These are phyloP conservation scores for Hycleus cichorii DNA, from an alignment of 1,140 invertebrate genomes.

Conservation along the genomic window DNA sequence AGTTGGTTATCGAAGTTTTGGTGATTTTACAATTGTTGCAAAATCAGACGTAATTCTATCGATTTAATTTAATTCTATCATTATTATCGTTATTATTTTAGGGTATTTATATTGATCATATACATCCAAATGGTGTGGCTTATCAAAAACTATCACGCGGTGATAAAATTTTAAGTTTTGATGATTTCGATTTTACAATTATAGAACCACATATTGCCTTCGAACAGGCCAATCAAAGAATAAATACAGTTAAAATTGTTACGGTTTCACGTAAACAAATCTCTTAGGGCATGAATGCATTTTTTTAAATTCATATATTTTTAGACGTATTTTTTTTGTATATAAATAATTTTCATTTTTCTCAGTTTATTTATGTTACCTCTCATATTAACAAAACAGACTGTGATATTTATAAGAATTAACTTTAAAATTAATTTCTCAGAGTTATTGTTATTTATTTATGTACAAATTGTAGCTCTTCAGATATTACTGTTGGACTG, in stretches of 20 bases:
- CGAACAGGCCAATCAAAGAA: conserved; percentile 29
- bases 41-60: conserved; percentile 27
- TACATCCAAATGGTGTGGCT: conserved; percentile 33
- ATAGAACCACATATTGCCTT: conserved; percentile 35
- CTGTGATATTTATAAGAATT: no score
- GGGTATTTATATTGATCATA: conserved; percentile 37
- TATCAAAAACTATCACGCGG: conserved; percentile 33
- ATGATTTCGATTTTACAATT: conserved; percentile 36
- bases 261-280: conserved; percentile 23
- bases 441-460: no score
- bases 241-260: conserved; percentile 24
- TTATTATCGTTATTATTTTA: conserved; percentile 17
- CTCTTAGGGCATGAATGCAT: background rate
- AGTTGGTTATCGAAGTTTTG: conserved; percentile 15
- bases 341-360: no score
- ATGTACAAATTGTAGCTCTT: no score
- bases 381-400: no score
- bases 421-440: no score
- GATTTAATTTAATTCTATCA: background rate
- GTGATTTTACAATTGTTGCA: conserved; percentile 26
- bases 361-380: no score
- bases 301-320: no score
- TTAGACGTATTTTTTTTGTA: no score
- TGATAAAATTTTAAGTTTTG: conserved; percentile 37
- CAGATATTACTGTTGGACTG: no score